Conservation (phyloP, 2,113 vertebrate species). For the Sinocyclocheilus anophthalmus region DNA sequence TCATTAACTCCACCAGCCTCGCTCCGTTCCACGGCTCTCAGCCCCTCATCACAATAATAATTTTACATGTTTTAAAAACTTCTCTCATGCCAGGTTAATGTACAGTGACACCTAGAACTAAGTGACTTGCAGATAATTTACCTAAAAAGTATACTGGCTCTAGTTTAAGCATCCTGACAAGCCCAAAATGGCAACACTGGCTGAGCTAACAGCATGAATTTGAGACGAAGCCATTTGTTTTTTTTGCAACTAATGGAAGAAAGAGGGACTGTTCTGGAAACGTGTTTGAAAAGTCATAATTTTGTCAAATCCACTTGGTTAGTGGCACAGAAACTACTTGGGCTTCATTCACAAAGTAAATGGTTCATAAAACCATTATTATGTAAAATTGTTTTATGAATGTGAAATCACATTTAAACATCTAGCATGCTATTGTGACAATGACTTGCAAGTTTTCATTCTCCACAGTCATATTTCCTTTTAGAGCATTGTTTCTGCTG, state of each 20-base stretch:
- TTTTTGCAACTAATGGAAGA: not conserved
- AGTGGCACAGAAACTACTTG: not conserved
- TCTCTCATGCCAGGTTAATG: not conserved
- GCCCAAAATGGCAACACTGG: not conserved
- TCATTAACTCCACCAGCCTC: no score
- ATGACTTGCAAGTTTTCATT: not conserved
- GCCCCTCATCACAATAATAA: not conserved
- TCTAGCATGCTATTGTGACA: not conserved
- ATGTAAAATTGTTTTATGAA: not conserved
- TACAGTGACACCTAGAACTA: not conserved
- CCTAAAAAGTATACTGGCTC: not conserved
- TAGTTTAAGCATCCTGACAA: not conserved
- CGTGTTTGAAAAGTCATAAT: not conserved
- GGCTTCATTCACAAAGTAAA: not conserved
- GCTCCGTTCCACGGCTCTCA: no score
- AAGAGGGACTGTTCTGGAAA: not conserved
- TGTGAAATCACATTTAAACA: not conserved
- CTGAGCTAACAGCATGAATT: not conserved
- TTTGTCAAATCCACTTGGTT: not conserved
- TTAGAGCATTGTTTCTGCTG: not conserved
- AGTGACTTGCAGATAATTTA: not conserved
- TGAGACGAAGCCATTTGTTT: not conserved
- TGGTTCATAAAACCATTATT: not conserved
- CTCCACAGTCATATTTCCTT: not conserved
- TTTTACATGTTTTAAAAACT: not conserved